Conservation (phyloP, 2,113 vertebrate species). For the Lophius piscatorius region DNA sequence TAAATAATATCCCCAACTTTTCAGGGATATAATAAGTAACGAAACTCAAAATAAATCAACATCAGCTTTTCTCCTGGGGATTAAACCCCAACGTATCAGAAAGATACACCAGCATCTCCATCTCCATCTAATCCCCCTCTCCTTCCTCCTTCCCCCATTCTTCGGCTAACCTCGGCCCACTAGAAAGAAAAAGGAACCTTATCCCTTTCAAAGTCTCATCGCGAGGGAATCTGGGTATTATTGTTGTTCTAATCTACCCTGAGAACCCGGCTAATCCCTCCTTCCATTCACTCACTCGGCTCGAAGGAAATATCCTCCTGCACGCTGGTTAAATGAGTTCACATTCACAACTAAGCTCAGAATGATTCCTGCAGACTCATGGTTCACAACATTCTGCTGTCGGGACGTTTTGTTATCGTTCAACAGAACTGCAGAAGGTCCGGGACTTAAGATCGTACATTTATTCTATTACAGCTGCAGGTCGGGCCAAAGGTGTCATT, state of each 20-base stretch:
- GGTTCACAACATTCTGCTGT: no score
- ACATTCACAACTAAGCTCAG: constrained; percentile 1
- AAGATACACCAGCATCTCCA: not conserved
- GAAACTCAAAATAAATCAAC: no score
- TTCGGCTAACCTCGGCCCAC: no score
- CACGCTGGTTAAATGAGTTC: constrained; percentile 22
- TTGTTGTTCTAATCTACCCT: constrained; percentile 57
- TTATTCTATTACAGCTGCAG: not conserved
- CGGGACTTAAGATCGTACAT: not conserved
- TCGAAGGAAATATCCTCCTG: constrained; percentile 28
- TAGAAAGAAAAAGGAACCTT: not conserved
- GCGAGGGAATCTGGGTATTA: constrained; percentile 52
- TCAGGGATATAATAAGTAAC: no score
- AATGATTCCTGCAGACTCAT: no score
- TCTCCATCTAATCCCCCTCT: not conserved
- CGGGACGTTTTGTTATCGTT: constrained; percentile 22
- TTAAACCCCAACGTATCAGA: not conserved
- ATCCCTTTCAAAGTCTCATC: constrained; percentile 18
- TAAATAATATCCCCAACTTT: no score
- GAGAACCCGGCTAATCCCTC: constrained; percentile 56
- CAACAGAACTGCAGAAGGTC: not conserved
- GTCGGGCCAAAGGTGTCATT: not conserved
- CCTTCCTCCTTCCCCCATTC: no score
- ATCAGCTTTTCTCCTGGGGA: constrained; percentile 3
- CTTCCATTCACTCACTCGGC: constrained; percentile 33